phyloP scores from a whole-genome alignment of 2,113 vertebrate genomes.

The Bos indicus region DNA sequence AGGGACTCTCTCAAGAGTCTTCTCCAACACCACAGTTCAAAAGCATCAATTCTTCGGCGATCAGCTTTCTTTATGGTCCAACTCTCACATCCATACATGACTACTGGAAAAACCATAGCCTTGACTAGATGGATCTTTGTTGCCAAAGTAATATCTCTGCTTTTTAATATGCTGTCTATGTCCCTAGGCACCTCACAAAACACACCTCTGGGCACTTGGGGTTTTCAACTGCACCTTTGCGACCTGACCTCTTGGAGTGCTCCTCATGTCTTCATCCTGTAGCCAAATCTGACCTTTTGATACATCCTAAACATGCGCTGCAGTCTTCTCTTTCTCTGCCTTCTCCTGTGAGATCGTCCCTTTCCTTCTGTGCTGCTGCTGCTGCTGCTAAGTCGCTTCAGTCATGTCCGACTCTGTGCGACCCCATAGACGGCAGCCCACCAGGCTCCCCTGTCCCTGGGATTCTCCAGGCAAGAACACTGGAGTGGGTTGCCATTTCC shows the following conservation, averaged over 20 bases:
- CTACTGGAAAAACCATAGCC: background rate
- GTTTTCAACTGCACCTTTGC: background rate
- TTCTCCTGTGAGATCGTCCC: background rate
- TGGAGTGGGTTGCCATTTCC: no score
- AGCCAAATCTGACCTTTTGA: fast-evolving
- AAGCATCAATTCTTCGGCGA: background rate
- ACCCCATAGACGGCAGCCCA: no score
- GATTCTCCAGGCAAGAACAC: no score
- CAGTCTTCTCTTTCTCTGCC: background rate
- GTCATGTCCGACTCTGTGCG: no score
- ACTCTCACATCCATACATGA: background rate
- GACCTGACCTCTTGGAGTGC: background rate
- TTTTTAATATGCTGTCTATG: background rate
- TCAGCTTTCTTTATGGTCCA: background rate
- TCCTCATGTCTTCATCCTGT: no score
- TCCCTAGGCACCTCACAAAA: background rate
- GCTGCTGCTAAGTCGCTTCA: no score
- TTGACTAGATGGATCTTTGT: background rate
- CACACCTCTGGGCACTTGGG: background rate
- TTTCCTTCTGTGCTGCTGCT: background rate
- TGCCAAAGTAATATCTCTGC: background rate
- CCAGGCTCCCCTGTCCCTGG: no score
- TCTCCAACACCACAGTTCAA: background rate
- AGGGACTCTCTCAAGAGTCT: background rate
- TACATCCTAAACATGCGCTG: no score